Evolutionary conservation across 2,888 invertebrate genomes (phyloP), one percentile per base, ranked within the genome.

Genomic region (Troides helena): DNA sequence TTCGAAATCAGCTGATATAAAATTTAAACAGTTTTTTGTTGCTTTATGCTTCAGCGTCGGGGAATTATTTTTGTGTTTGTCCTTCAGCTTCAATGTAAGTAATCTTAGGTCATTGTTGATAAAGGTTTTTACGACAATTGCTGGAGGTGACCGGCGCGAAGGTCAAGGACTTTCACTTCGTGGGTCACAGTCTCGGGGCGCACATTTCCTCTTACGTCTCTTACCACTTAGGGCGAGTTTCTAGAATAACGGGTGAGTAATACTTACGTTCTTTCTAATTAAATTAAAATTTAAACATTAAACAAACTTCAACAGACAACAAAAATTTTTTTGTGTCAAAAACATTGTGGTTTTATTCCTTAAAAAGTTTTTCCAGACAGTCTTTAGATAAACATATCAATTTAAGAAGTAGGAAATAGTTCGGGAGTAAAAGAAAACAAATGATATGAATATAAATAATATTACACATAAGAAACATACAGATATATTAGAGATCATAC

Each of bases 151-250:
- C 93, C 0, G 86, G 87, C 21, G 85, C 83, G 5, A 78, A 80
- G 25, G 81, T 80, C 1, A 86, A 85, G 71, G 85, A 88, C 64
- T 87, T 95, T 72, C 93, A 95, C 77, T 90, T 95, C 70, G 85
- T 95, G 0, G 95, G 95, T 0, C 95, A 95, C 80, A 95, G 95
- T 76, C 84, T 95, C 10, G 95, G 95, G 1, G 94, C 95, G 17
- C 95, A 95, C 69, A 94, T 95, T 65, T 93, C 92, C 25, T 93
- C 94, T 0, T 94, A 92, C 71, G 91, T 92, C 1, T 93, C 94
- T 0, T 89, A 87, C 71, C 89, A 92, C 62, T 75, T 94, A 2
- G 93, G 91, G 8, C 86, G 85, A 72, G 88, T 91, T 14, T 82
- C 85, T 10, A 86, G 94, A 75, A 90, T 94, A 62, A 94, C 94